Conservation (phyloP, 2,797 vertebrate species). For the Pyrocephalus nanus region DNA sequence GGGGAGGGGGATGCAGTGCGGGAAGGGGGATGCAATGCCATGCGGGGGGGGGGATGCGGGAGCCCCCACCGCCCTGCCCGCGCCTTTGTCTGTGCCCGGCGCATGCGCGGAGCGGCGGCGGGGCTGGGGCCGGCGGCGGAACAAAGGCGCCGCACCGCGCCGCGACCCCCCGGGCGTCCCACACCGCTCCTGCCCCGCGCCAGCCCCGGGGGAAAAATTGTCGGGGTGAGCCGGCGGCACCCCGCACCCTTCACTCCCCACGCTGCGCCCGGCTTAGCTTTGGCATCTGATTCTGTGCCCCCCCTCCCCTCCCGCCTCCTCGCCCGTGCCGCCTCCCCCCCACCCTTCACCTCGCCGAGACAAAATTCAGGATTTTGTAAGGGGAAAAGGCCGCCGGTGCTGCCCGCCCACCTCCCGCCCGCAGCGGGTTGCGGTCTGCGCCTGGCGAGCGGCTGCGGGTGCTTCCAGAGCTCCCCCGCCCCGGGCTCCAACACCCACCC, state of each 20-base stretch:
- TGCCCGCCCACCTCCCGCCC: background rate
- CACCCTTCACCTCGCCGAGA: background rate
- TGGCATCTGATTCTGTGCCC: background rate
- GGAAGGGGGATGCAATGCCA: background rate
- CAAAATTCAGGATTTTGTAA: background rate
- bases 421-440: background rate
- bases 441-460: background rate
- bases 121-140: background rate
- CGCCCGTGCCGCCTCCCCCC: too few relatives aligned
- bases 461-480: too few relatives aligned
- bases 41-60: background rate
- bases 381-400: background rate
- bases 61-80: background rate
- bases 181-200: background rate
- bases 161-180: background rate
- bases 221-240: background rate
- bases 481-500: background rate
- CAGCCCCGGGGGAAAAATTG: accelerated
- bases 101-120: conserved; percentile 34
- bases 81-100: conserved; percentile 37
- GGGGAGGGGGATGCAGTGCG: background rate
- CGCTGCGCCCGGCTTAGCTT: background rate
- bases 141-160: conserved; percentile 9
- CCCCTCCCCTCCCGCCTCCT: too few relatives aligned
- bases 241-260: background rate